phyloP scores from a whole-genome alignment of 2,797 vertebrate genomes.

The Petrocephalus sullivani region DNA sequence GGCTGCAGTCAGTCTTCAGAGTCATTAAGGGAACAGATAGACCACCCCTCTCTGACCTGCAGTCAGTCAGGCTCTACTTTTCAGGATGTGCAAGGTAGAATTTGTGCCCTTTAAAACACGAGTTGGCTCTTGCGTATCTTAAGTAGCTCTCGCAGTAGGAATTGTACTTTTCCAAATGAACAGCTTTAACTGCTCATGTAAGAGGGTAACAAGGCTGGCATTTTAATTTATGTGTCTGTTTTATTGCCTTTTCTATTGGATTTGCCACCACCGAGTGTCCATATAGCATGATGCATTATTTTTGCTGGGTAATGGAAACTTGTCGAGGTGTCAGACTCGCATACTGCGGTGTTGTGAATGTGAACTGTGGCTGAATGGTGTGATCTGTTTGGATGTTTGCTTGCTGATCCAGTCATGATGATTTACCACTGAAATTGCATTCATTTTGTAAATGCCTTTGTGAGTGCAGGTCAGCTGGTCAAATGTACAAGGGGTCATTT shows the following conservation, averaged over 20 bases:
- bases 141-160: not conserved
- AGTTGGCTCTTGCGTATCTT: not conserved
- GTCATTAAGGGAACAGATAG: not conserved
- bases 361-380: not conserved
- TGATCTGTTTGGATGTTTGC: slow-evolving; percentile 10
- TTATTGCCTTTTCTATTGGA: not conserved
- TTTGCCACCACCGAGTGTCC: not conserved
- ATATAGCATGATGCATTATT: not conserved
- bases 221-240: not conserved
- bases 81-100: not conserved
- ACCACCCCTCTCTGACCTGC: not conserved
- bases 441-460: slow-evolving; percentile 18
- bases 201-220: not conserved
- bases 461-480: slow-evolving; percentile 18
- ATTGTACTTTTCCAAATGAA: slow-evolving; percentile 12
- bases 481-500: slow-evolving; percentile 12
- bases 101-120: not conserved
- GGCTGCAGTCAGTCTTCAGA: not conserved
- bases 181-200: not conserved
- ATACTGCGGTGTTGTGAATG: not conserved
- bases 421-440: slow-evolving; percentile 15
- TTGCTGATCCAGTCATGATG: slow-evolving; percentile 15
- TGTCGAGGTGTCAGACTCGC: not conserved
- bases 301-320: slow-evolving; percentile 4
- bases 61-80: not conserved